Base-by-base conservation (phyloP, 2,888 invertebrate genomes). In the Lasioglossum zephyrum region DNA sequence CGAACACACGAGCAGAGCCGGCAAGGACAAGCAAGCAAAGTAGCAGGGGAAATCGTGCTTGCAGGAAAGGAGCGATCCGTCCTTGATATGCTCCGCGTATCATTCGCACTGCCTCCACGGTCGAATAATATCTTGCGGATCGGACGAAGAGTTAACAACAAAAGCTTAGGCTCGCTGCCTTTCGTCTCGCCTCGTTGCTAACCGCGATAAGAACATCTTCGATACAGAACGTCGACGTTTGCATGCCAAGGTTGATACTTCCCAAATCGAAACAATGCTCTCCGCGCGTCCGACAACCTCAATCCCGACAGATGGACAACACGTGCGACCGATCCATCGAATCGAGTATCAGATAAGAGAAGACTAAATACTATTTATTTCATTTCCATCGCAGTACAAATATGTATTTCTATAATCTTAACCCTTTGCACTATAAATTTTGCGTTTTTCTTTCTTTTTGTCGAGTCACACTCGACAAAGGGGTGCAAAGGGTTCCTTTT, bases 51-150 rank as follows among this genome's bases (percentile, higher is more conserved):
- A 84, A 80, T 77, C 66, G 63, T 44, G 53, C n/a, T 86, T 72
- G 72, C 47, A 80, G 44, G 36, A 78, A 74, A 86, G 79, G 22
- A 80, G 80, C 73, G 63, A 76, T 79, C 72, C 70, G 79, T 76
- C 79, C 87, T 84, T 87, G 87, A 57, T 73, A 57, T 73, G 44
- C 66, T 72, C 72, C 74, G 36, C n/a, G 69, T 77, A 87, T 63
- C 41, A 16, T 26, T 31, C 16, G 60, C 26, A 72, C 39, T n/a
- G 41, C 18, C 73, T 77, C 60, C 81, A 85, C 49, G 82, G 79
- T 60, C 76, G 76, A 73, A 79, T 79, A 81, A 77, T 77, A 77
- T 53, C 39, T 73, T 70, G n/a, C 31, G 60, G 36, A 69, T 77
- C 77, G 66, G 0, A 16, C 22, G 49, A 31, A n/a, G 8, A 22